phyloP scores from a whole-genome alignment of 2,797 vertebrate species.

The Taeniopygia guttata region DNA sequence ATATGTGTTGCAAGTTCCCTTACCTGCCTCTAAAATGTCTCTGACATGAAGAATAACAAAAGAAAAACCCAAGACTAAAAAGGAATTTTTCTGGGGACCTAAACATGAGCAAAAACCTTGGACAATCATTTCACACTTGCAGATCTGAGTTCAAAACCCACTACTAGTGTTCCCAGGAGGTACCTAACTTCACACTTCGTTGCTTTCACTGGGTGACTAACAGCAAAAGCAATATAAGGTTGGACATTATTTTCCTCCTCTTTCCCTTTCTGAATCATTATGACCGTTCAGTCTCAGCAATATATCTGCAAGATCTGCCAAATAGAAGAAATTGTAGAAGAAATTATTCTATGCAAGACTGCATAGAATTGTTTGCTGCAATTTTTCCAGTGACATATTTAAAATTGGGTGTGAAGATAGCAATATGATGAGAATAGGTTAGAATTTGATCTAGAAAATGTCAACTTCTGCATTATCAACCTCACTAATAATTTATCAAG shows the following conservation, averaged over 20 bases:
- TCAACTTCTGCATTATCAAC: neutral
- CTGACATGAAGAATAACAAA: neutral
- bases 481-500: neutral
- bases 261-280: neutral
- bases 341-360: neutral
- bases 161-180: neutral
- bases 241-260: neutral
- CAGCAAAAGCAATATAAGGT: neutral
- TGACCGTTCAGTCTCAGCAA: neutral
- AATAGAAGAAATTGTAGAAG: neutral
- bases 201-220: neutral
- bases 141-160: neutral
- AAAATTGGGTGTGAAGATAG: neutral
- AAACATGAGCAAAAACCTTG: neutral
- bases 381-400: neutral
- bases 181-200: neutral
- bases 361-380: neutral
- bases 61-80: neutral
- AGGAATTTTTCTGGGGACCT: neutral
- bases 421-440: neutral
- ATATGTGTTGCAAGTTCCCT: neutral
- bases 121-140: neutral
- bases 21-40: neutral
- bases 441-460: neutral
- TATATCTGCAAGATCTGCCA: neutral